Percentiles rank a stretch among this genome's conserved stretches.
Conservation (phyloP, 2,888 invertebrate species). For the Micoletzkya japonica region DNA sequence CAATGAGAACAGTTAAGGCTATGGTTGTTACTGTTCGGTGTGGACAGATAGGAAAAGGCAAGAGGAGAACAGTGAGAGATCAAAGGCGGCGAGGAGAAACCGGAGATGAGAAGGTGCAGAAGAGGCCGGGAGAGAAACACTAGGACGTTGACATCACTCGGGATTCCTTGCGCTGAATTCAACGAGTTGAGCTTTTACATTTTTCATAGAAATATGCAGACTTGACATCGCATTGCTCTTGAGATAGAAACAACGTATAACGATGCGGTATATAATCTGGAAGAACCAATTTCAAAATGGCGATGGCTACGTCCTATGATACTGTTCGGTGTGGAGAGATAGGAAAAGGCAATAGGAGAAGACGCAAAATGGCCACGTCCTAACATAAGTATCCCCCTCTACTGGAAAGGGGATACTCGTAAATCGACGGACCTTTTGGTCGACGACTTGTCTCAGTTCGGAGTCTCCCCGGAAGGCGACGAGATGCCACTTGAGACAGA, state of each 20-base stretch:
- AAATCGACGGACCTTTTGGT: constrained; percentile 17
- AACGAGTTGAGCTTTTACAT: background rate
- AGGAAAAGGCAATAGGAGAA: too few species aligned
- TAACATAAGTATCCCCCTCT: too few species aligned
- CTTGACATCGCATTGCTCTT: too few species aligned
- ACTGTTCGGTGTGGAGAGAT: too few species aligned
- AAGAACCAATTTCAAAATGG: background rate
- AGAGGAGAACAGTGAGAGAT: background rate
- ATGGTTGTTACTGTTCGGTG: background rate
- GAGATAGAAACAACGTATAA: too few species aligned
- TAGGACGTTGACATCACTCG: too few species aligned
- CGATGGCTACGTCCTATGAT: too few species aligned
- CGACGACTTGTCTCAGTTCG: constrained; percentile 5
- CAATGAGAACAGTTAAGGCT: background rate
- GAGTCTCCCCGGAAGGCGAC: constrained; percentile 20
- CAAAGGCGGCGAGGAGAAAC: too few species aligned
- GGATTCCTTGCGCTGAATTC: too few species aligned
- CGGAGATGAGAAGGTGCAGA: too few species aligned
- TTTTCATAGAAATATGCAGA: background rate
- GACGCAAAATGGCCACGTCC: too few species aligned
- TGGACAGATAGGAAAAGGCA: background rate
- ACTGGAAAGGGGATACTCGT: background rate
- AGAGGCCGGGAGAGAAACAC: too few species aligned
- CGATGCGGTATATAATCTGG: background rate
- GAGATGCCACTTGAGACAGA: constrained; percentile 28